Evolutionary conservation across 2,888 invertebrate species (phyloP).

Genomic region (Tuberolachnus salignus): DNA sequence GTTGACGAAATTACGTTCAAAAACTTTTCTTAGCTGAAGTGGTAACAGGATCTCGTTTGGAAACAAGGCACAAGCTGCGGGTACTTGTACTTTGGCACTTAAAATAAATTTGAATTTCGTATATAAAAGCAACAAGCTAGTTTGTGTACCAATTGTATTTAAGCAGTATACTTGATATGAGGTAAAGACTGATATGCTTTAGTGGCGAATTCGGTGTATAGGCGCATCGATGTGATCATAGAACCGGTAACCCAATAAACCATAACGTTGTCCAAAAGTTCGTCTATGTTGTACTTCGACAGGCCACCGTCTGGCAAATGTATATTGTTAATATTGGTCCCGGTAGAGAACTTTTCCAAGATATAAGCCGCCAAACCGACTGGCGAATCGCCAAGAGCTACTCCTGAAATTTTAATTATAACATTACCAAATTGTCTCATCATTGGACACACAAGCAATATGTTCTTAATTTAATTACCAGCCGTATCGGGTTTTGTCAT

Average conservation of each 20-base stretch:
- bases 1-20: conserved; percentile 70
- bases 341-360: conserved; percentile 83
- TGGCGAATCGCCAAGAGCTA: conserved; percentile 76
- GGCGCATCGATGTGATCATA: conserved; percentile 75
- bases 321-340: conserved; percentile 69
- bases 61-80: conserved; percentile 77
- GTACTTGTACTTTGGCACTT: conserved; percentile 73
- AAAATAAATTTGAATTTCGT: conserved; percentile 58
- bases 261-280: conserved; percentile 79
- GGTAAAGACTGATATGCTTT: conserved; percentile 16
- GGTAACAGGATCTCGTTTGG: conserved; percentile 70
- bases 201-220: conserved; percentile 72
- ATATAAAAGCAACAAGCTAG: no score
- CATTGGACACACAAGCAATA: neutral
- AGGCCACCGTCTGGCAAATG: conserved; percentile 71
- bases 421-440: no score
- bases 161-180: conserved; percentile 32
- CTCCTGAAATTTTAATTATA: conserved; percentile 64
- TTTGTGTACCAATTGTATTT: neutral
- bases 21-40: conserved; percentile 68
- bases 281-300: conserved; percentile 69
- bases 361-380: conserved; percentile 87
- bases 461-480: conserved; percentile 66
- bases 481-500: conserved; percentile 88
- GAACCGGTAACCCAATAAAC: conserved; percentile 79